These are phyloP conservation scores for Lagria hirta DNA, from an alignment of 2,888 invertebrate genomes.

Conservation along the genomic window DNA sequence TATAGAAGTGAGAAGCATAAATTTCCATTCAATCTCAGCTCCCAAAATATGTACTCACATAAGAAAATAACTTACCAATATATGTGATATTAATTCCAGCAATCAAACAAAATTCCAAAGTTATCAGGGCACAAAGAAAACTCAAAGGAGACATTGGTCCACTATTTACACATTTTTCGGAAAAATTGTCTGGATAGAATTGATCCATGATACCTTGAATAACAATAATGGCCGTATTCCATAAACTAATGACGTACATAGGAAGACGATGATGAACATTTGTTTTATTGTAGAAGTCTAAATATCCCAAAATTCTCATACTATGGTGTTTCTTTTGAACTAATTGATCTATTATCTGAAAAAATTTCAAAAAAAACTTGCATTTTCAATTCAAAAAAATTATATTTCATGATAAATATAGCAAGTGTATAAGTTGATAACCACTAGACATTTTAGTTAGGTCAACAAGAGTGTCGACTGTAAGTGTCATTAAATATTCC, in stretches of 20 bases:
- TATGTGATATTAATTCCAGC: constrained; percentile 57
- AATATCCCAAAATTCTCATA: constrained; percentile 65
- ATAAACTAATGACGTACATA: constrained; percentile 64
- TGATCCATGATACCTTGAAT: constrained; percentile 61
- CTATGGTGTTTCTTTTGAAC: constrained; percentile 62
- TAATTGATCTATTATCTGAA: constrained; percentile 61
- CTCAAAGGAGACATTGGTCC: constrained; percentile 59
- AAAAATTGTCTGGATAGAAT: constrained; percentile 58
- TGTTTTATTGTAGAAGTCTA: constrained; percentile 67
- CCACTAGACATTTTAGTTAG: too few relatives aligned
- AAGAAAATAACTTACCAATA: constrained; percentile 55
- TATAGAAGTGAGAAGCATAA: constrained; percentile 1
- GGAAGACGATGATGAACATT: constrained; percentile 62
- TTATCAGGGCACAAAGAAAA: constrained; percentile 60
- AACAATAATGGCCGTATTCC: constrained; percentile 61
- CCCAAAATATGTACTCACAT: too few relatives aligned
- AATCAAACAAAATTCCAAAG: constrained; percentile 58
- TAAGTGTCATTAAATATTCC: too few relatives aligned
- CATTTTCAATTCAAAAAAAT: too few relatives aligned
- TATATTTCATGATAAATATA: too few relatives aligned
- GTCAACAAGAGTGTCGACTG: too few relatives aligned
- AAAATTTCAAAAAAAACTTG: constrained; percentile 16
- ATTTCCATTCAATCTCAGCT: too few relatives aligned
- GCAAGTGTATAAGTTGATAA: too few relatives aligned
- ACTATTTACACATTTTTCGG: constrained; percentile 56